phyloP scores from a whole-genome alignment of 2,113 vertebrate genomes.

The Tiliqua scincoides region DNA sequence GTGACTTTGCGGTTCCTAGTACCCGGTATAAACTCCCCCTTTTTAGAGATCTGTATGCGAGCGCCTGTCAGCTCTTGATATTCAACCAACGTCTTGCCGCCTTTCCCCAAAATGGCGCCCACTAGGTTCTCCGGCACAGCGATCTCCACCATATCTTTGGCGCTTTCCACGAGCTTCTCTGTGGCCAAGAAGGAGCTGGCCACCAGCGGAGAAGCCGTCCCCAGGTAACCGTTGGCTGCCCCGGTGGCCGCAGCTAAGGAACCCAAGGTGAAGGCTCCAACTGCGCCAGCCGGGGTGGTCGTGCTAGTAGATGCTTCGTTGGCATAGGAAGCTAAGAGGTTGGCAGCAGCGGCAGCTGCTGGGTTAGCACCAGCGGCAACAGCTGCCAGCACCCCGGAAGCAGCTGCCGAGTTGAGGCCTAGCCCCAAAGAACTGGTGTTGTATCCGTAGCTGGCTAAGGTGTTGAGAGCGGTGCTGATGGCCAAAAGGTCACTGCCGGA shows the following conservation, averaged over 20 bases:
- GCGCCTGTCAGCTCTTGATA: conserved; percentile 96
- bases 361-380: conserved; percentile 91
- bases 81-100: conserved; percentile 94
- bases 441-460: conserved; percentile 93
- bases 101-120: conserved; percentile 93
- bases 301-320: conserved; percentile 83
- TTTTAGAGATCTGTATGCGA: conserved; percentile 96
- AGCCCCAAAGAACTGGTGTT: conserved; percentile 93
- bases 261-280: conserved; percentile 87
- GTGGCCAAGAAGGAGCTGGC: conserved; percentile 87
- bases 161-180: conserved; percentile 88
- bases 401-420: conserved; percentile 89
- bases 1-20: conserved; percentile 96
- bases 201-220: conserved; percentile 86
- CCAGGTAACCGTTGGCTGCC: conserved; percentile 89
- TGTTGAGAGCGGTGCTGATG: conserved; percentile 94
- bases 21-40: conserved; percentile 94
- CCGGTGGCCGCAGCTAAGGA: conserved; percentile 85
- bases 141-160: conserved; percentile 94
- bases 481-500: conserved; percentile 91
- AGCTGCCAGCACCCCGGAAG: conserved; percentile 87
- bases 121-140: conserved; percentile 94
- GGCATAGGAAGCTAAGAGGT: conserved; percentile 90
- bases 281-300: conserved; percentile 76
- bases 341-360: conserved; percentile 88